Percentiles rank a stretch among this genome's conserved stretches.
phyloP scores from a whole-genome alignment of 2,113 vertebrate species.

The Periophthalmodon schlosseri region DNA sequence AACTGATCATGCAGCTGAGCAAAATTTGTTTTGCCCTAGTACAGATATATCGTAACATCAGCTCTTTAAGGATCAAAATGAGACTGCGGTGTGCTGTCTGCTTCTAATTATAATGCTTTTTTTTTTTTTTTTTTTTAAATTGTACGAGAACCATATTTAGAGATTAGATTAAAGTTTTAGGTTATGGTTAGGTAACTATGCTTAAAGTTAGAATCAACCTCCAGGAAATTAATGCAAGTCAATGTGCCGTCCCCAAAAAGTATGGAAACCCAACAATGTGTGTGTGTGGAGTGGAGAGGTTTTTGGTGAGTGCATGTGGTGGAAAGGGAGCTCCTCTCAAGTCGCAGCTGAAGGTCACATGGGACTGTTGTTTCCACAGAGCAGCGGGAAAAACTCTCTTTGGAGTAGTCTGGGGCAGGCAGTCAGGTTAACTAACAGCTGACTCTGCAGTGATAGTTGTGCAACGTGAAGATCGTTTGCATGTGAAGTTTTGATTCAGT shows the following conservation, averaged over 20 bases:
- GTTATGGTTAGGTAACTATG: not conserved
- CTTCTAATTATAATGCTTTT: too few species aligned
- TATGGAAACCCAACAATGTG: conserved; percentile 2
- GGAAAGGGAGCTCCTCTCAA: conserved; percentile 41
- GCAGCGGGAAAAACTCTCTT: conserved; percentile 26
- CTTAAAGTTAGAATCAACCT: not conserved
- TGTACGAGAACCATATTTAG: too few species aligned
- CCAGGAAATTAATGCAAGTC: not conserved
- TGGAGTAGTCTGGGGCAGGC: not conserved
- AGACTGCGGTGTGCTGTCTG: too few species aligned
- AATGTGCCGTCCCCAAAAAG: not conserved
- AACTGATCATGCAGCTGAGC: too few species aligned
- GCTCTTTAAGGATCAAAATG: too few species aligned
- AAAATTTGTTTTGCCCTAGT: too few species aligned
- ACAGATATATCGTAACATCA: too few species aligned
- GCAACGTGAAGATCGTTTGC: not conserved
- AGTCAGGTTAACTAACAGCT: not conserved
- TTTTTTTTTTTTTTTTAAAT: too few species aligned
- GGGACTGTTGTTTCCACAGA: conserved; percentile 48
- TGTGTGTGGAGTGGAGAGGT: conserved; percentile 8
- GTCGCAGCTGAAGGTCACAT: conserved; percentile 58
- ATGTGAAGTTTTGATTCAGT: not conserved
- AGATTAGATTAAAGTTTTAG: too few species aligned
- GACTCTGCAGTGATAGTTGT: not conserved
- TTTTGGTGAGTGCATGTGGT: conserved; percentile 16